phyloP scores from a whole-genome alignment of 2,113 vertebrate genomes.

The Actenoides lindsayi region DNA sequence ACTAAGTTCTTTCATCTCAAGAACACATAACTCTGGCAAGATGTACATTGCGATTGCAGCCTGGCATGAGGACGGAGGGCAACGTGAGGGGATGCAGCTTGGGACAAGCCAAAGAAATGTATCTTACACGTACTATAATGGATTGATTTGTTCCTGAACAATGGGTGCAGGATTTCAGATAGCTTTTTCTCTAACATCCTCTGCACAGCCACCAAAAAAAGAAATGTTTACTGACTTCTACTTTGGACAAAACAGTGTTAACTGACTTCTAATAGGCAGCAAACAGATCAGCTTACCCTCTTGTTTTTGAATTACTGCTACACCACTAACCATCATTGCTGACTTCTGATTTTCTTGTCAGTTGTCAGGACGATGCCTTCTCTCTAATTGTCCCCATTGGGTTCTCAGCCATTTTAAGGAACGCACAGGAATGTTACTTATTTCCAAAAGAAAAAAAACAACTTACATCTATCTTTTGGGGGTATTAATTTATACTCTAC shows the following conservation, averaged over 20 bases:
- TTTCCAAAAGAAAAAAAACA: not conserved
- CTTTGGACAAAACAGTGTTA: not conserved
- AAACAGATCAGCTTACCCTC: not conserved
- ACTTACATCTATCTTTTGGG: not conserved
- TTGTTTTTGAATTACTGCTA: not conserved
- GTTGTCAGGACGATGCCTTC: not conserved
- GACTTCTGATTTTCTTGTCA: not conserved
- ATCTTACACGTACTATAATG: not conserved
- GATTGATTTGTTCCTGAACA: not conserved
- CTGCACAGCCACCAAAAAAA: not conserved
- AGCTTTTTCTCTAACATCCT: not conserved
- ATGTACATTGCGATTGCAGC: not conserved
- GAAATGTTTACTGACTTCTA: not conserved
- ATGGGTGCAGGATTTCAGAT: not conserved
- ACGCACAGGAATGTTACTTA: not conserved
- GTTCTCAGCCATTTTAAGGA: not conserved
- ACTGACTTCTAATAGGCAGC: not conserved
- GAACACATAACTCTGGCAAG: not conserved
- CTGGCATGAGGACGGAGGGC: rapidly evolving
- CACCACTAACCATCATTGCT: not conserved
- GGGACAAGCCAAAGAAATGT: not conserved
- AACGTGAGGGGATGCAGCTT: not conserved
- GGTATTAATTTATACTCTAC: not conserved
- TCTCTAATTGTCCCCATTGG: not conserved
- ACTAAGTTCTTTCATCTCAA: not conserved